Percentiles rank a stretch among this genome's conserved stretches.
These are phyloP conservation scores for Ageneiosus marmoratus DNA, from an alignment of 2,113 vertebrate genomes.

Conservation along the genomic window DNA sequence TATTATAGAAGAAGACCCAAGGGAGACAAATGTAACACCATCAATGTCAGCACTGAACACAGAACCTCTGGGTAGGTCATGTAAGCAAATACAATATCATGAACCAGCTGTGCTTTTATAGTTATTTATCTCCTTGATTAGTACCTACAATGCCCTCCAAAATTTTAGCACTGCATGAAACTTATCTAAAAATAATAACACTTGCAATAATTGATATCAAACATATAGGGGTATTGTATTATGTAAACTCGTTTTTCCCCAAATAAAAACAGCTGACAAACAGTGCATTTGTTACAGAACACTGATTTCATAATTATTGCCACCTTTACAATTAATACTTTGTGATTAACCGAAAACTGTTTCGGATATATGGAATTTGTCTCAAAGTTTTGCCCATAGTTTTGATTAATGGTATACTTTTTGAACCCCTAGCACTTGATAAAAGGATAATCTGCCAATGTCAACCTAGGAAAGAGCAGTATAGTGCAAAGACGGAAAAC, in stretches of 20 bases:
- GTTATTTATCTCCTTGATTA: background rate
- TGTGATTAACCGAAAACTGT: background rate
- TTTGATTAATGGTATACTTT: background rate
- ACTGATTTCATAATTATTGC: background rate
- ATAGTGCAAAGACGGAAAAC: slow-evolving; percentile 43
- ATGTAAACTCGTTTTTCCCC: background rate
- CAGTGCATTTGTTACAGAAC: background rate
- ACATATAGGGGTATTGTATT: background rate
- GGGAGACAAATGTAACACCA: background rate
- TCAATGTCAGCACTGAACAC: slow-evolving; percentile 5
- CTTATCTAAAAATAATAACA: background rate
- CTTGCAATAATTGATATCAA: background rate
- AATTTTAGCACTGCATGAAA: background rate
- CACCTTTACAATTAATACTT: background rate
- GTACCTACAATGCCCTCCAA: background rate
- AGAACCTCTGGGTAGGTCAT: slow-evolving; percentile 28
- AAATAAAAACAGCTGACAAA: background rate
- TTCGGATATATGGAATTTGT: background rate
- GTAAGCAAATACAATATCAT: background rate
- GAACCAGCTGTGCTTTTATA: background rate
- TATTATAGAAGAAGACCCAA: background rate
- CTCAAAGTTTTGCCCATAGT: background rate
- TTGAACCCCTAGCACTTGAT: slow-evolving; percentile 16
- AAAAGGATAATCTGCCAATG: slow-evolving; percentile 35
- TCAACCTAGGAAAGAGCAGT: slow-evolving; percentile 19